Conservation (phyloP, 1,140 invertebrate species). For the Drepana arcuata region DNA sequence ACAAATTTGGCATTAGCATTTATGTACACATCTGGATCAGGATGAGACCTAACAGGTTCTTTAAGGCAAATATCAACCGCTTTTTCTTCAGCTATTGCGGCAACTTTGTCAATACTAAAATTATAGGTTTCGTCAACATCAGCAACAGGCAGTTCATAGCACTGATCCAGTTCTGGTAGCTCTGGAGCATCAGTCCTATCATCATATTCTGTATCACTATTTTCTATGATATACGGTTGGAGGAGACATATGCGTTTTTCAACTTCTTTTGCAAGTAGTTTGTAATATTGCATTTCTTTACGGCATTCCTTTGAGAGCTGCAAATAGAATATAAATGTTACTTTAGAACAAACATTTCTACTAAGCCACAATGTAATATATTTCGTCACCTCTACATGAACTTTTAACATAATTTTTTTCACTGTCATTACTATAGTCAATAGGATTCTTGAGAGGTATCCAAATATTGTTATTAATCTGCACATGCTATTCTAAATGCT, state of each 20-base stretch:
- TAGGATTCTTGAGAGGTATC: constrained; percentile 4
- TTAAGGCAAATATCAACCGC: constrained; percentile 3
- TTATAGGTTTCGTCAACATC: constrained; percentile 14
- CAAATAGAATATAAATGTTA: constrained; percentile 16
- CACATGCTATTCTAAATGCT: constrained; percentile 7
- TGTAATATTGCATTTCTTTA: constrained; percentile 77
- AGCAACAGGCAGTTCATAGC: constrained; percentile 22
- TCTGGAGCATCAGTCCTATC: constrained; percentile 55
- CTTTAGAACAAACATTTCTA: constrained; percentile 1
- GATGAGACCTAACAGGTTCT: constrained; percentile 6
- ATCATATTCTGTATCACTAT: constrained; percentile 35
- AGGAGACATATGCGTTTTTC: constrained; percentile 63
- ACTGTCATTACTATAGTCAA: constrained; percentile 13
- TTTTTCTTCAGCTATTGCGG: constrained; percentile 6
- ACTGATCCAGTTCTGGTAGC: constrained; percentile 40
- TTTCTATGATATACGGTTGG: constrained; percentile 33
- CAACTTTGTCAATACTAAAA: constrained; percentile 10
- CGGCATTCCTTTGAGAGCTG: constrained; percentile 74
- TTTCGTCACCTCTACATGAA: constrained; percentile 11
- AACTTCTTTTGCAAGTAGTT: constrained; percentile 73
- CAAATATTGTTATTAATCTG: not conserved
- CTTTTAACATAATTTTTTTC: constrained; percentile 14
- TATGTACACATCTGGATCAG: constrained; percentile 7
- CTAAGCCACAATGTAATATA: not conserved
- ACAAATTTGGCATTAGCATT: constrained; percentile 9